These are phyloP conservation scores for Eidolon helvum DNA, from an alignment of 2,113 vertebrate genomes.

Conservation along the genomic window DNA sequence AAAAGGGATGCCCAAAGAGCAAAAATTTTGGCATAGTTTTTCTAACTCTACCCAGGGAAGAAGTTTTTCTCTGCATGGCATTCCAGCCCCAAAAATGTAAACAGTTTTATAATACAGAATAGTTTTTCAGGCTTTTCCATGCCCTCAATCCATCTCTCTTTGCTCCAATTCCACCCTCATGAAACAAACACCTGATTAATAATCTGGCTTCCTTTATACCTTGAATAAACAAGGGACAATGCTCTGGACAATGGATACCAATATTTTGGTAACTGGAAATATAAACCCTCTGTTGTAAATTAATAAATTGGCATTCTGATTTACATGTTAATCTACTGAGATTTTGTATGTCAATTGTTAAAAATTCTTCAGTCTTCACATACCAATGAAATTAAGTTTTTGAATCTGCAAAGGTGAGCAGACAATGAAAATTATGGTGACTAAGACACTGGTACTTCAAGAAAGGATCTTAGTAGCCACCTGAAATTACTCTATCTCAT, in stretches of 20 bases:
- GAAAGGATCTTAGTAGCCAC: not conserved
- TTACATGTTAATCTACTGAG: not conserved
- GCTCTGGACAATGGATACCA: not conserved
- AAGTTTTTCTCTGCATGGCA: not conserved
- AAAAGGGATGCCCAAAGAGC: not conserved
- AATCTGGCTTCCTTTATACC: not conserved
- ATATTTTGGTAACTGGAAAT: constrained; percentile 11
- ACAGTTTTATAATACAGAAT: not conserved
- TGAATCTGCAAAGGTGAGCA: constrained; percentile 28
- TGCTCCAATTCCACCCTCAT: not conserved
- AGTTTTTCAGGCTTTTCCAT: constrained; percentile 6
- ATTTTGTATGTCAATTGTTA: not conserved
- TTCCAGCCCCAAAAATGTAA: not conserved
- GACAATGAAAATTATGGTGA: not conserved
- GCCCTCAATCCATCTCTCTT: not conserved
- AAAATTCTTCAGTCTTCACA: not conserved
- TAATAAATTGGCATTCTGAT: not conserved
- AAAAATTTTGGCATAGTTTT: not conserved
- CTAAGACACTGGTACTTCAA: not conserved
- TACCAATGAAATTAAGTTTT: not conserved
- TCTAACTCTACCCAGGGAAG: not conserved
- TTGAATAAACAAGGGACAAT: not conserved
- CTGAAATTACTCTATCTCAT: not conserved
- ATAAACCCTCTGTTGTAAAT: not conserved
- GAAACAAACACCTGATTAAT: constrained; percentile 40